Percentiles rank a stretch among this genome's conserved stretches.
These are phyloP conservation scores for Podiceps cristatus DNA, from an alignment of 2,113 vertebrate species.

Conservation along the genomic window DNA sequence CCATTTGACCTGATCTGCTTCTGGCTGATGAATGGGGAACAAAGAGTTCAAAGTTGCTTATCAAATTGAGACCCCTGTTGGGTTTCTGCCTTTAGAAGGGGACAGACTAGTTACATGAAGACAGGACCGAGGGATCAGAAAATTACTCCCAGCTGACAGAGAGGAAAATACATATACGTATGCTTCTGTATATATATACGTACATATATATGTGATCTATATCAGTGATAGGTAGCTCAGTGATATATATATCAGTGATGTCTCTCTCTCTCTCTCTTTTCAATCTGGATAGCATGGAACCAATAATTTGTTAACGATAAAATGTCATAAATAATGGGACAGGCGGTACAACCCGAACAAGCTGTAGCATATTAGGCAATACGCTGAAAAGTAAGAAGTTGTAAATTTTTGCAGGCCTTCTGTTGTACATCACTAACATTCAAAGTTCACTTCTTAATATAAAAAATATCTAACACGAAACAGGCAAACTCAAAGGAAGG, in stretches of 20 bases:
- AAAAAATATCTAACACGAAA: background rate
- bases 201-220: background rate
- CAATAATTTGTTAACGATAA: background rate
- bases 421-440: background rate
- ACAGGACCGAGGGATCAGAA: background rate
- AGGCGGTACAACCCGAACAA: background rate
- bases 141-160: background rate
- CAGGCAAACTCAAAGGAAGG: background rate
- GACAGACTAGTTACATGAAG: background rate
- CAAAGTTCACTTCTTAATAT: background rate
- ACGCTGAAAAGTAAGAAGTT: background rate
- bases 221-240: background rate
- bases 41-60: slow-evolving; percentile 38
- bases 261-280: background rate
- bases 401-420: background rate
- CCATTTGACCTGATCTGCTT: slow-evolving; percentile 36
- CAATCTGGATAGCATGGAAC: background rate
- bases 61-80: background rate
- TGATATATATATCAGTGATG: background rate
- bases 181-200: background rate
- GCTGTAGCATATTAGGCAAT: background rate
- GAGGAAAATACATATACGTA: background rate
- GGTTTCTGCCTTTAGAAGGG: slow-evolving; percentile 19
- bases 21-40: slow-evolving; percentile 17
- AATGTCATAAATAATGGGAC: background rate